Evolutionary conservation across 2,888 invertebrate species (phyloP), one percentile per base, ranked within the genome.

Genomic region (Torymus auratus): DNA sequence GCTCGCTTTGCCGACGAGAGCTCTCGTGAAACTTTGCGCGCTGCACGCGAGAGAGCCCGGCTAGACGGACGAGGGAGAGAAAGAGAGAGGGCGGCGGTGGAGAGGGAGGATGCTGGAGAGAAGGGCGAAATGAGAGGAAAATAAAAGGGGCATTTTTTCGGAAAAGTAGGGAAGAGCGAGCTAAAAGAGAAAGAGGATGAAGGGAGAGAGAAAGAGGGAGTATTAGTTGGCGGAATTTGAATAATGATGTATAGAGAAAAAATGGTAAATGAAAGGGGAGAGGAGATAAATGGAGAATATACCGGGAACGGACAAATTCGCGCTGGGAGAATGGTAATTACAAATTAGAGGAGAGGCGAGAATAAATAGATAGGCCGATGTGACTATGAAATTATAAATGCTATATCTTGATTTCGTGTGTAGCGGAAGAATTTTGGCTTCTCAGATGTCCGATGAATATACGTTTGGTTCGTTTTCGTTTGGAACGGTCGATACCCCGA

Each of bases 41-140:
- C 41, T 2, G 20, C 20, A n/a, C n/a, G n/a, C n/a, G n/a, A n/a
- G 41, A 41, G 41, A 41, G 41, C 41, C 41, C 41, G 41, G 41
- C 41, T 41, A 81, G 70, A 73, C 82, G 79, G 56, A 65, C 23
- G 41, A n/a, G 20, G 17, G 15, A 41, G 55, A 60, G 73, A 74
- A 56, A 50, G 50, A 41, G 69, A 73, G 58, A 61, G n/a, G n/a
- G 53, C 2, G 69, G 83, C 83, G 83, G 81, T 82, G 80, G 77
- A 83, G 84, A 84, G 83, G 83, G 84, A 84, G 13, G 28, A 23
- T 10, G 65, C 12, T 2, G 4, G 62, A 41, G 67, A 41, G 56
- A 78, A 58, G 76, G 53, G 53, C 53, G 52, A 52, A 20, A 69
- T 15, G 20, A n/a, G n/a, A 61, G 52, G 52, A 17, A 20, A 52